Evolutionary conservation across 2,113 vertebrate genomes (phyloP).

Genomic region (Geococcyx californianus): DNA sequence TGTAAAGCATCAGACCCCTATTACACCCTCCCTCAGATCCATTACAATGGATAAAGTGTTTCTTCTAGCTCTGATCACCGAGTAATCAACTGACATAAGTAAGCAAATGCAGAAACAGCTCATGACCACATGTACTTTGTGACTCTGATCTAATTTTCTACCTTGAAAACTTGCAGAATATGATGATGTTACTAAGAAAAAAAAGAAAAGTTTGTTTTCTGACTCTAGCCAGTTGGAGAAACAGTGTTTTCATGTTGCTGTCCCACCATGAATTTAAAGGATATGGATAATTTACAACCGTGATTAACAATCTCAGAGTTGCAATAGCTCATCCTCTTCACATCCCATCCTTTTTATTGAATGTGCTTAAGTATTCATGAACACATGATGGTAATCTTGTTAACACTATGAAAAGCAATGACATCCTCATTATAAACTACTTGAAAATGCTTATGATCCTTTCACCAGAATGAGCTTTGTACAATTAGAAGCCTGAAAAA

Average conservation of each 20-base stretch:
- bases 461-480: conserved; percentile 75
- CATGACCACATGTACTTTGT: not conserved
- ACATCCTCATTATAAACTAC: conserved; percentile 73
- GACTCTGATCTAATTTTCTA: not conserved
- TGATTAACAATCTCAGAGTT: conserved; percentile 55
- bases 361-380: conserved; percentile 73
- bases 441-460: conserved; percentile 74
- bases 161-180: not conserved
- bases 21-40: not conserved
- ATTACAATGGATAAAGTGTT: not conserved
- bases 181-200: not conserved
- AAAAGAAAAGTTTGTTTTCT: conserved; percentile 20
- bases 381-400: conserved; percentile 70
- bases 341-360: conserved; percentile 55
- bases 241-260: not conserved
- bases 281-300: conserved; percentile 52
- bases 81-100: not conserved
- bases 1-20: not conserved
- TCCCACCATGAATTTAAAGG: conserved; percentile 27
- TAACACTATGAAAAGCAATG: conserved; percentile 75
- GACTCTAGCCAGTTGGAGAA: not conserved
- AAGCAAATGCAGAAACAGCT: not conserved
- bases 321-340: conserved; percentile 51
- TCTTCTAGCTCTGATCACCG: not conserved
- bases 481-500: conserved; percentile 67